These are phyloP conservation scores for Kryphioiulus occultus DNA, from an alignment of 2,888 invertebrate genomes.

Conservation along the genomic window DNA sequence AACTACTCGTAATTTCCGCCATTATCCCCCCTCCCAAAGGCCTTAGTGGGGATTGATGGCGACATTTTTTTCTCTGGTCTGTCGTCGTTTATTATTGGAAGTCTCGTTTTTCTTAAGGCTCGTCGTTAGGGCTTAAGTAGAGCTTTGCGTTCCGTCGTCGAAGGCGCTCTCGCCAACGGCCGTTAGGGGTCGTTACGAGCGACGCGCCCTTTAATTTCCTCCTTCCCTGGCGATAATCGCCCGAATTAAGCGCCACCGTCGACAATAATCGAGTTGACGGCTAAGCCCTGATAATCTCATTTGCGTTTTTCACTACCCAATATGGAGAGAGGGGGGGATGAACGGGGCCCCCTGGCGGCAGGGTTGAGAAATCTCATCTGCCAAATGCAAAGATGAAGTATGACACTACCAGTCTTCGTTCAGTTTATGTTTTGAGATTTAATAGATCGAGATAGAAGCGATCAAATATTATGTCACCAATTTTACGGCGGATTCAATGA, in stretches of 20 bases:
- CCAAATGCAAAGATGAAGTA: too few species aligned
- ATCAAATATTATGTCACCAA: too few species aligned
- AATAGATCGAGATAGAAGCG: too few species aligned
- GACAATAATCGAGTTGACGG: constrained; percentile 24
- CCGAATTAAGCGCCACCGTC: constrained; percentile 1
- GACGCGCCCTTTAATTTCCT: constrained; percentile 37
- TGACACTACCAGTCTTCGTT: too few species aligned
- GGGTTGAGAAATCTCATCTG: not conserved
- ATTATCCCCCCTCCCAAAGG: not conserved
- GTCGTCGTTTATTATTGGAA: not conserved
- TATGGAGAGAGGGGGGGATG: not conserved
- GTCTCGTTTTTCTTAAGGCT: not conserved
- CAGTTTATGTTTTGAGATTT: too few species aligned
- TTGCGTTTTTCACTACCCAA: not conserved
- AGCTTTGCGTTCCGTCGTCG: not conserved
- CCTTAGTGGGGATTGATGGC: not conserved
- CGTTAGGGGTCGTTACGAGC: constrained; percentile 13
- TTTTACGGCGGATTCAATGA: too few species aligned
- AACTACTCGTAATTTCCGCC: not conserved
- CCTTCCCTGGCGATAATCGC: constrained; percentile 39
- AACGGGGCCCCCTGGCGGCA: not conserved
- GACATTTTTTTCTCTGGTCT: not conserved
- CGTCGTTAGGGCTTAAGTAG: not conserved
- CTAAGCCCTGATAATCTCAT: constrained; percentile 40
- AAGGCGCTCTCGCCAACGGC: not conserved